These are phyloP conservation scores for Euzetes globulus DNA, from an alignment of 2,888 invertebrate genomes.

Conservation along the genomic window DNA sequence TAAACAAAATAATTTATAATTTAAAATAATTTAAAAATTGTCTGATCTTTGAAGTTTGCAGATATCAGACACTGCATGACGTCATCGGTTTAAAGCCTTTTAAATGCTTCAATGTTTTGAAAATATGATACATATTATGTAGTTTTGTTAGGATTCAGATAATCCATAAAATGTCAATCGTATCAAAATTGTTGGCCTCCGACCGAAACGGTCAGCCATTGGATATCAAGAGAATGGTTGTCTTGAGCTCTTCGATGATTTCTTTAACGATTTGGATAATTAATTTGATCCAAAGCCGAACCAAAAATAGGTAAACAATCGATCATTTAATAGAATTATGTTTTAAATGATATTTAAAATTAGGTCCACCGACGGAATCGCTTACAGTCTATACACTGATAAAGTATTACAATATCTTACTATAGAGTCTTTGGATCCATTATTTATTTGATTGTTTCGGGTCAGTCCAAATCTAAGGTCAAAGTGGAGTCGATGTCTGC, in stretches of 20 bases:
- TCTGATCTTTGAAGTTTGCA: too few species aligned
- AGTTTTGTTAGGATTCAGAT: too few species aligned
- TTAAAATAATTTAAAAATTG: too few species aligned
- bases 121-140: too few species aligned
- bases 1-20: too few species aligned
- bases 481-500: conserved; percentile 17
- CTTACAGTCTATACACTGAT: not conserved
- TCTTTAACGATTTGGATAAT: conserved; percentile 25
- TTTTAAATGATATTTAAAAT: not conserved
- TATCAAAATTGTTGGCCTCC: not conserved
- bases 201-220: not conserved
- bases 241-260: conserved; percentile 24
- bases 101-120: too few species aligned
- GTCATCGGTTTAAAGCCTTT: too few species aligned
- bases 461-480: not conserved
- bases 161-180: conserved; percentile 1
- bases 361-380: conserved; percentile 2
- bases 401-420: too few species aligned
- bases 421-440: not conserved
- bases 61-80: too few species aligned
- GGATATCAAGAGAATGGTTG: conserved; percentile 8
- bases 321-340: not conserved
- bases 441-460: not conserved
- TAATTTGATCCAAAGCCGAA: conserved; percentile 5
- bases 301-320: not conserved